Base-by-base conservation (phyloP, 2,888 invertebrate species). In the Torymus auratus region DNA sequence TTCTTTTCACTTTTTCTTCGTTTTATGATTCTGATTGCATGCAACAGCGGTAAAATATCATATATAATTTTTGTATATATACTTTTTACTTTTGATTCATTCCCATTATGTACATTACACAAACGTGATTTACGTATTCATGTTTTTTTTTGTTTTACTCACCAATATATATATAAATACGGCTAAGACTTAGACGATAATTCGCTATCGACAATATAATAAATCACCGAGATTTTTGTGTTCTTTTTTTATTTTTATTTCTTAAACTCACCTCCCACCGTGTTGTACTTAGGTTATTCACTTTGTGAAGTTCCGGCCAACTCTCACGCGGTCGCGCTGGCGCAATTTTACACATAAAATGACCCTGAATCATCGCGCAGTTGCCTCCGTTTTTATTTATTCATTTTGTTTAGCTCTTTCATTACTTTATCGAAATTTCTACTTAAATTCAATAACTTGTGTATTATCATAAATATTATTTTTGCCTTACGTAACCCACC, bases 331-430 rank as follows among this genome's bases (percentile, higher is more conserved):
- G 13, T 7, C 64, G 62, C 62, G 20, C 13, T 61, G 17, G 52
- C 56, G 23, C 62, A 76, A 72, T 76, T 80, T 80, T 74, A 72
- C 70, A 72, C 70, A 76, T 72, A 75, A 78, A 78, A 82, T 75
- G 77, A 80, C 83, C 82, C 83, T 83, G 81, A 83, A 78, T 71
- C 69, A 78, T 71, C 72, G 62, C 73, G 71, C 81, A 79, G 17
- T 14, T 7, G 23, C 2, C 28, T 23, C 20, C 20, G 17, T 14
- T 15, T 17, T 28, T n/a, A n/a, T n/a, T 10, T 60, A 2, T 65
- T 78, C 14, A 55, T 58, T 50, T n/a, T 2, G 13, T 14, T 14
- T 41, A 41, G 7, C 3, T 52, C 71, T n/a, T 67, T 20, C 2
- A 69, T 70, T 5, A 20, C 17, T 64, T 20, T 61, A 64, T 71